Evolutionary conservation across 2,113 vertebrate species (phyloP).

Genomic region (Delphinapterus leucas): DNA sequence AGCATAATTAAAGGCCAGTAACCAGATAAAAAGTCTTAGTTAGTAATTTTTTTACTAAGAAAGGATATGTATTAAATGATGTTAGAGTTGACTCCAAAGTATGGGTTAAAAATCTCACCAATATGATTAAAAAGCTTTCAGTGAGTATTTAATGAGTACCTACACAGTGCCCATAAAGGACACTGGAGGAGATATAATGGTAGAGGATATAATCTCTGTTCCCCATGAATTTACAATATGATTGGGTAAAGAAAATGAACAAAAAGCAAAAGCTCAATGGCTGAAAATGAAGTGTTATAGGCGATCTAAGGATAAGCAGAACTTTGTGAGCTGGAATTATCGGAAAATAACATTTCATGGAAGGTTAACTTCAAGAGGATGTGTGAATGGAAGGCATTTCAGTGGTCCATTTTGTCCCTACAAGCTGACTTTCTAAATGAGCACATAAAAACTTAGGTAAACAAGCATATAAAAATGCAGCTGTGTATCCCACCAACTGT

Average conservation of each 20-base stretch:
- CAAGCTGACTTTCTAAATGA: not conserved
- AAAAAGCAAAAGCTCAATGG: not conserved
- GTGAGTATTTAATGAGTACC: slow-evolving; percentile 59
- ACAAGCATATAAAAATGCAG: not conserved
- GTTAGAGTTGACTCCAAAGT: slow-evolving; percentile 47
- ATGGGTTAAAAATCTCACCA: slow-evolving; percentile 20
- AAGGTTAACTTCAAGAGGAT: not conserved
- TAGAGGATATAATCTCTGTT: not conserved
- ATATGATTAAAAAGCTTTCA: slow-evolving; percentile 54
- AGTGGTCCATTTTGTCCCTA: not conserved
- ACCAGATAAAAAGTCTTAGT: slow-evolving; percentile 75
- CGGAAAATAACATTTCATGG: not conserved
- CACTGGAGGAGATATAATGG: not conserved
- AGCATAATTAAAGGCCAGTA: slow-evolving; percentile 79
- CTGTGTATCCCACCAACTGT: not conserved
- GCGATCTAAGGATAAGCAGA: not conserved
- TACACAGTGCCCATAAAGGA: not conserved
- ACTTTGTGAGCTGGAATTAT: not conserved
- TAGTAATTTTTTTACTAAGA: slow-evolving; percentile 64
- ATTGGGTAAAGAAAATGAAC: not conserved
- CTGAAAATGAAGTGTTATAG: not conserved
- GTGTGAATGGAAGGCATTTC: not conserved
- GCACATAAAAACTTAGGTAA: not conserved
- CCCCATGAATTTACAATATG: not conserved
- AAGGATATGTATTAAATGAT: slow-evolving; percentile 24